A percentile compares a stretch with the other conserved stretches of the same genome.
Evolutionary conservation across 2,888 invertebrate species (phyloP).

Genomic region (Atrina japonica): DNA sequence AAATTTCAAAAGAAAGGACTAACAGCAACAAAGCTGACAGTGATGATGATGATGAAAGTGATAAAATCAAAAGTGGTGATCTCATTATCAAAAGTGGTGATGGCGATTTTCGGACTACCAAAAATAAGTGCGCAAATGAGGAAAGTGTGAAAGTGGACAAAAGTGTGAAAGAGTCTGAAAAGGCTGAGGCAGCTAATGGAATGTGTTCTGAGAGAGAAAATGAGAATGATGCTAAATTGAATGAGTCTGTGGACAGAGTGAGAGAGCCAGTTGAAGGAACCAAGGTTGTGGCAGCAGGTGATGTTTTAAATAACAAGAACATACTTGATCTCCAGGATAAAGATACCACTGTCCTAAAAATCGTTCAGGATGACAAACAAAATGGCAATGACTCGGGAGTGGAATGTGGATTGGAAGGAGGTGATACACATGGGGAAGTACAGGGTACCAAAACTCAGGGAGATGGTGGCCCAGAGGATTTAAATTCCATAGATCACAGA

Average conservation of each 20-base stretch:
- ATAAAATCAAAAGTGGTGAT: constrained; percentile 18
- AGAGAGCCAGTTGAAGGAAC: constrained; percentile 1
- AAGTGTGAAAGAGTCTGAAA: constrained; percentile 21
- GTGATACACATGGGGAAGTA: constrained; percentile 5
- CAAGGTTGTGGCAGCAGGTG: constrained; percentile 1
- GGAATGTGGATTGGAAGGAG: constrained; percentile 38
- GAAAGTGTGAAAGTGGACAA: constrained; percentile 24
- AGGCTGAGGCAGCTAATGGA: neutral
- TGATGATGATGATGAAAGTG: constrained; percentile 23
- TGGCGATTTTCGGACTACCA: constrained; percentile 1
- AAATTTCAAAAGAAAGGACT: constrained; percentile 22
- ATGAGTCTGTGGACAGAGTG: constrained; percentile 21
- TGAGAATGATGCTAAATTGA: constrained; percentile 16
- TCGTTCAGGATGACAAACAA: constrained; percentile 28
- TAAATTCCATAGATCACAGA: constrained; percentile 57
- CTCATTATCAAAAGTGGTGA: neutral
- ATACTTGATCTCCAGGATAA: constrained; percentile 3
- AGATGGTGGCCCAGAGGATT: constrained; percentile 9
- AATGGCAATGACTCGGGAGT: constrained; percentile 39
- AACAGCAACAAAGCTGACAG: constrained; percentile 34
- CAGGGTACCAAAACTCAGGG: constrained; percentile 30
- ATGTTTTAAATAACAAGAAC: neutral
- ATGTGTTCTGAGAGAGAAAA: constrained; percentile 12
- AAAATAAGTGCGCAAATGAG: constrained; percentile 2
- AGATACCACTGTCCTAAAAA: constrained; percentile 12